Conservation (phyloP, 1,140 invertebrate species). For the Agrilus planipennis region DNA sequence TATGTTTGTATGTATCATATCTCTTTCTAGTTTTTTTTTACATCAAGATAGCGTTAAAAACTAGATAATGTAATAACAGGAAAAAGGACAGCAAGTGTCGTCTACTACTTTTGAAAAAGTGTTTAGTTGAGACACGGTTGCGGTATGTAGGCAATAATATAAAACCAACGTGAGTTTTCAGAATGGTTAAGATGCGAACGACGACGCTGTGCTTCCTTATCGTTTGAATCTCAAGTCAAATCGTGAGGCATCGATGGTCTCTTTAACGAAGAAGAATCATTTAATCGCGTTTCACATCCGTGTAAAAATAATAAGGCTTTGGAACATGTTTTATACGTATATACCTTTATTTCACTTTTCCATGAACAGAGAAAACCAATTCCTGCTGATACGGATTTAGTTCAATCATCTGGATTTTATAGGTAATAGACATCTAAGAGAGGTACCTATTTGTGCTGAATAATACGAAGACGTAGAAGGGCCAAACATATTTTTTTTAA, state of each 20-base stretch:
- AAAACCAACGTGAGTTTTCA: not conserved
- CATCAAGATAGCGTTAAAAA: too few relatives aligned
- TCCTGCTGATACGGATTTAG: too few relatives aligned
- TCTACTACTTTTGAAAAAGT: not conserved
- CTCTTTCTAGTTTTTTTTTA: too few relatives aligned
- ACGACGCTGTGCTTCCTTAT: slow-evolving; percentile 17
- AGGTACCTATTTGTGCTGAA: too few relatives aligned
- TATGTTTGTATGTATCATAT: too few relatives aligned
- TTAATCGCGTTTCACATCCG: slow-evolving; percentile 17
- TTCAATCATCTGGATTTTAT: too few relatives aligned
- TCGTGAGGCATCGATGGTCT: slow-evolving; percentile 20
- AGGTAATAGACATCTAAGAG: too few relatives aligned
- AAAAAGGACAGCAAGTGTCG: not conserved
- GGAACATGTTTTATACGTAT: slow-evolving; percentile 19
- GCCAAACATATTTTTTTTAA: too few relatives aligned
- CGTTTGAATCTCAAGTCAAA: slow-evolving; percentile 17
- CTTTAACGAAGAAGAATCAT: slow-evolving; percentile 22
- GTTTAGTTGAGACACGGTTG: not conserved
- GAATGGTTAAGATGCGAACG: slow-evolving; percentile 13
- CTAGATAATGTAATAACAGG: too few relatives aligned
- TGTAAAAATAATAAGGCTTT: slow-evolving; percentile 21
- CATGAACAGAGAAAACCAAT: too few relatives aligned
- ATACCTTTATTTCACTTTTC: too few relatives aligned
- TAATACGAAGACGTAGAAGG: too few relatives aligned
- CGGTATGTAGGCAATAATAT: not conserved